Evolutionary conservation across 2,888 invertebrate genomes (phyloP), one percentile per base, ranked within the genome.

Genomic region (Bibio marci): DNA sequence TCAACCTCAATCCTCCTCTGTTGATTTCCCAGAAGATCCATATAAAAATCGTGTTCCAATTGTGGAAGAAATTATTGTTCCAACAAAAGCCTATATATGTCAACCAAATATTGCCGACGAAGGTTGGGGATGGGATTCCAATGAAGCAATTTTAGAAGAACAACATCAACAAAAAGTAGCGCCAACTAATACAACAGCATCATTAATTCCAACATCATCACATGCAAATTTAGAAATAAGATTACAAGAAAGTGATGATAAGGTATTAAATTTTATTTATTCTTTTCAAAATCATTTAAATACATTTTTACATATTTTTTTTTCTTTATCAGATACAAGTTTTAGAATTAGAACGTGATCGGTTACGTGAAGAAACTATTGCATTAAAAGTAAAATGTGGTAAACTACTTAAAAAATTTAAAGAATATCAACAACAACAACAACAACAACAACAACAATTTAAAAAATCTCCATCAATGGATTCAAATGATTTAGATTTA

Each of bases 401-500:
- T 2, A 88, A 85, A 62, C 69, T 86, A 46, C 64, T 90, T 48
- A 80, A 80, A 50, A 90, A 87, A 57, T 61, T 90, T 32, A 90
- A 87, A 57, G 80, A 85, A 53, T 71, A 85, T 39, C 90, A 88
- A 58, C 59, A 62, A 3, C 71, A 70, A 43, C 71, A 76, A 51
- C 78, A 79, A 28, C 49, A 52, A 30, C 28, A 18, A 3, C 15
- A 35, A 6, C 41, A 22, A 40, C 43, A 12, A 44, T 44, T 45
- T 37, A 46, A 65, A 27, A 67, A 66, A 48, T 65, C 70, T 38
- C 49, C 67, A 34, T 64, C 66, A 13, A 63, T 66, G 40, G 65
- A 47, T 25, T 40, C 41, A 55, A 69, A 71, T 33, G 74, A 80
- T 51, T 64, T 87, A 35, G 80, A 86, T 50, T 69, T 71, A 40